Conservation (phyloP, 2,113 vertebrate genomes). For the Bubo scandiacus region DNA sequence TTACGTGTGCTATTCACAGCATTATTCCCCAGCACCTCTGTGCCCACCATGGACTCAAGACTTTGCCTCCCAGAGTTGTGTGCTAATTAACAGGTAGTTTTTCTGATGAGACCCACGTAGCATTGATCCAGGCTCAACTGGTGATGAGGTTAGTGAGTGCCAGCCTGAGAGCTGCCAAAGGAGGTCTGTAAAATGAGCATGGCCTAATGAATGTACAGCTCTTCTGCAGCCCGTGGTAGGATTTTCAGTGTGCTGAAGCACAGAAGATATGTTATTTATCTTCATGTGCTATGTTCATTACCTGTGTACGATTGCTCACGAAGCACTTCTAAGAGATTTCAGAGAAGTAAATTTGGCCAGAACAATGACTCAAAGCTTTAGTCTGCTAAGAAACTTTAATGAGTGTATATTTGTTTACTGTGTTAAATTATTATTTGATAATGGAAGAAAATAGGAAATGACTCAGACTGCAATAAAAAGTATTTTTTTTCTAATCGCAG, state of each 20-base stretch:
- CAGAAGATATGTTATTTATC: neutral
- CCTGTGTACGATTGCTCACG: neutral
- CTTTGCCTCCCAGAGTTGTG: neutral
- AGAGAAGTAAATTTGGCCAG: neutral
- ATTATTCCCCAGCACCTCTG: neutral
- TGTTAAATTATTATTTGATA: constrained; percentile 22
- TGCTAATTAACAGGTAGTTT: neutral
- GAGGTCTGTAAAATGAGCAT: neutral
- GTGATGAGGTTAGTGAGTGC: neutral
- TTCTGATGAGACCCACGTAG: accelerated
- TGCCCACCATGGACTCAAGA: neutral
- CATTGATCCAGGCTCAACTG: accelerated
- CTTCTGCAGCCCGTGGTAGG: neutral
- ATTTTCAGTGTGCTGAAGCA: neutral
- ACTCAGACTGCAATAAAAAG: constrained; percentile 24
- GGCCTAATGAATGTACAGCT: neutral
- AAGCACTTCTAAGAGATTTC: neutral
- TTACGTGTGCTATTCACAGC: neutral
- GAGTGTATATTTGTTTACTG: constrained; percentile 16
- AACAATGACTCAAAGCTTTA: constrained; percentile 21
- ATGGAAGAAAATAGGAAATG: constrained; percentile 49
- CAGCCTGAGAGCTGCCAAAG: neutral
- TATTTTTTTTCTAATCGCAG: neutral
- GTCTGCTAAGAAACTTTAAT: constrained; percentile 8
- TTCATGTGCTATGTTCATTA: neutral